Evolutionary conservation across 1,140 invertebrate genomes (phyloP), one percentile per base, ranked within the genome.

Genomic region (Aphidius ervi): DNA sequence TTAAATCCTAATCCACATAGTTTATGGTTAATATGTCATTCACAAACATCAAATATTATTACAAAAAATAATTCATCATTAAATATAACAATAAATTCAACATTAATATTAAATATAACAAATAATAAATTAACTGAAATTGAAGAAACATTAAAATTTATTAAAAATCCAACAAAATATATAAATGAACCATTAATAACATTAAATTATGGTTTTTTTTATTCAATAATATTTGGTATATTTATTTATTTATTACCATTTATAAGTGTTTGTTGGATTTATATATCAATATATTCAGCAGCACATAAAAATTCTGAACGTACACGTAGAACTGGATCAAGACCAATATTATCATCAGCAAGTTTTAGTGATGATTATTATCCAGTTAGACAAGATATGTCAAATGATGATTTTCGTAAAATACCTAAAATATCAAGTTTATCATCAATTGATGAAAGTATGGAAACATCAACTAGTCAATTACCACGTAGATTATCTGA

Each of bases 241-340:
- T 67, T 85, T 0, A 82, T 85, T 20, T 90, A 89, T 60, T 66
- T 88, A n/a, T 67, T 86, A 48, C 89, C 89, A 0, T 84, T 90
- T 56, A 67, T 84, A 9, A 83, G 85, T 1, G 84, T 90, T 5
- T 83, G 85, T 46, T 87, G 86, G 76, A 87, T 89, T 60, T 91
- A 91, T 69, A 77, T 84, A 49, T 83, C 84, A 46, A 90, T 91
- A 59, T 90, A 89, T 67, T 82, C 82, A 10, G 88, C 88, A 9
- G 89, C 89, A 0, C 82, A 85, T 45, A 82, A 83, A 54, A 91
- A 88, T 65, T 88, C 85, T 39, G 82, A 88, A 66, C 76, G 88
- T 39, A 87, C 89, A 59, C 77, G 88, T 31, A 80, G 86, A 56
- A 87, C 84, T 57, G 87, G 86, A 23, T 83, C 82, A 0, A 76